Percentiles rank a stretch among this genome's conserved stretches.
Conservation (phyloP, 2,888 invertebrate species). For the Hydriomena furcata region DNA sequence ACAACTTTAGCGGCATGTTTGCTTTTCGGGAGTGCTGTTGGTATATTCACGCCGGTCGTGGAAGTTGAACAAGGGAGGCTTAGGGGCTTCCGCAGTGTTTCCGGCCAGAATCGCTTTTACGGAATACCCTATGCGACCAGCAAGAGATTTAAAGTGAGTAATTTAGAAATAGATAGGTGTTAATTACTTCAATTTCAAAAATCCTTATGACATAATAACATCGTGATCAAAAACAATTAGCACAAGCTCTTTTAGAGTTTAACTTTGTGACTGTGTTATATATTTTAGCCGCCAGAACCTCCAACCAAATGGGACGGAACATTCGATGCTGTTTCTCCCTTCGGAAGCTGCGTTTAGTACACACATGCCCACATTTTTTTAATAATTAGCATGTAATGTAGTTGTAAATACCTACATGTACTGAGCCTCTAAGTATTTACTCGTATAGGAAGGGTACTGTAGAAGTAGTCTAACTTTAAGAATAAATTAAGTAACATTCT, state of each 20-base stretch:
- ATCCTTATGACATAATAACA: too few species aligned
- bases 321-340: slow-evolving; percentile 54
- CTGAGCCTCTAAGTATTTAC: too few species aligned
- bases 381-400: too few species aligned
- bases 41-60: slow-evolving; percentile 53
- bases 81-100: slow-evolving; percentile 56
- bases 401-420: too few species aligned
- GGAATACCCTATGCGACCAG: slow-evolving; percentile 70
- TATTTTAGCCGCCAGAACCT: slow-evolving; percentile 57
- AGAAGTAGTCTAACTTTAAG: too few species aligned
- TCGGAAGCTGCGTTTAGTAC: slow-evolving; percentile 60
- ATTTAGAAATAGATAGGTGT: too few species aligned
- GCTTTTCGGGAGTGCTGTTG: slow-evolving; percentile 8
- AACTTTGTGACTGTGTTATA: not conserved
- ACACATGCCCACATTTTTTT: too few species aligned
- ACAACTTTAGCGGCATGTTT: slow-evolving; percentile 9
- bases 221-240: too few species aligned
- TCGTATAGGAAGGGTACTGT: too few species aligned
- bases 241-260: too few species aligned
- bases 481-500: too few species aligned
- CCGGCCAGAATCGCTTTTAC: slow-evolving; percentile 63
- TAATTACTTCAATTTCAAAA: too few species aligned
- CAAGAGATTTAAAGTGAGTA: slow-evolving; percentile 65
- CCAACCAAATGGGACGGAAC: slow-evolving; percentile 59
- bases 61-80: slow-evolving; percentile 58